phyloP scores from a whole-genome alignment of 2,113 vertebrate genomes.

The Galbula dea region DNA sequence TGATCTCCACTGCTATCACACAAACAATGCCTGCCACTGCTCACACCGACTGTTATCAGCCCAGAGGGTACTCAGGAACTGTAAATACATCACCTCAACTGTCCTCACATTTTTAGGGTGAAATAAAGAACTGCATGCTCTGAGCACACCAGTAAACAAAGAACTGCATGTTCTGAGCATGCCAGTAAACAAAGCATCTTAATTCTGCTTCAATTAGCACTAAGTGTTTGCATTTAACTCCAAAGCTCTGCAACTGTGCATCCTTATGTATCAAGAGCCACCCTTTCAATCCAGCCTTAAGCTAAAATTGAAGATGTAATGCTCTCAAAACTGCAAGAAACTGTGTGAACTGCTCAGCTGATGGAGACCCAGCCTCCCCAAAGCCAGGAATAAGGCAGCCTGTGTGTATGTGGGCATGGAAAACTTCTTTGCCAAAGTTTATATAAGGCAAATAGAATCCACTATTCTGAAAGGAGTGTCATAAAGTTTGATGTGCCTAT shows the following conservation, averaged over 20 bases:
- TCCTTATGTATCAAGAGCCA: not conserved
- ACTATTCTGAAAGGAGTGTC: not conserved
- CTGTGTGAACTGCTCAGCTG: not conserved
- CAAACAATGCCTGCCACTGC: not conserved
- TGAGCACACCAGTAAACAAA: not conserved
- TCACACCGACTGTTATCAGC: not conserved
- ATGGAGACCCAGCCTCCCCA: not conserved
- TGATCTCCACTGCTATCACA: not conserved
- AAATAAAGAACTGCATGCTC: not conserved
- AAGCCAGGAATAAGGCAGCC: not conserved
- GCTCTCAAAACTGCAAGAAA: not conserved
- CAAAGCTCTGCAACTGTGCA: not conserved
- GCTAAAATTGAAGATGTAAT: not conserved
- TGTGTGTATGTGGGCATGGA: not conserved
- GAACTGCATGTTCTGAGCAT: not conserved
- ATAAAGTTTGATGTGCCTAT: slow-evolving; percentile 24
- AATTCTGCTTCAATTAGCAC: not conserved
- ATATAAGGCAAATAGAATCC: slow-evolving; percentile 6
- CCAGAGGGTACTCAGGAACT: not conserved
- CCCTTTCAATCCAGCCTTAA: not conserved
- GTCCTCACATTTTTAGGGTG: not conserved
- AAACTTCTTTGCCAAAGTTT: not conserved
- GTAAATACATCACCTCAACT: slow-evolving; percentile 12
- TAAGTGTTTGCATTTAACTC: not conserved
- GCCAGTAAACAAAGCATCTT: not conserved